Conservation (phyloP, 2,113 vertebrate species). For the Sciurus niger region DNA sequence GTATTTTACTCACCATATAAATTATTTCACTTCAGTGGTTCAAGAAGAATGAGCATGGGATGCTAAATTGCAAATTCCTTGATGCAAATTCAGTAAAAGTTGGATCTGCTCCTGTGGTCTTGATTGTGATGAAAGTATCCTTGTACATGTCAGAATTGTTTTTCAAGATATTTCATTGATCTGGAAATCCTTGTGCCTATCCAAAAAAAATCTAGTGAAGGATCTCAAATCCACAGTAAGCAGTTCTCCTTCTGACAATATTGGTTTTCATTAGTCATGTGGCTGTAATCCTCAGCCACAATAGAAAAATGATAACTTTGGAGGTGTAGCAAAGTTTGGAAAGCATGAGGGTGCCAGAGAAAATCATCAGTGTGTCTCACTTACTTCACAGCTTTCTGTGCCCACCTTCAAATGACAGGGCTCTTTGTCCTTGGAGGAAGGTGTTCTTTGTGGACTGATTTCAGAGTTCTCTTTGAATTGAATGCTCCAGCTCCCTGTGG, state of each 20-base stretch:
- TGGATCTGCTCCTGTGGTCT: neutral
- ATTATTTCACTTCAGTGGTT: neutral
- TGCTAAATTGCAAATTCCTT: conserved; percentile 55
- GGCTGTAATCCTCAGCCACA: neutral
- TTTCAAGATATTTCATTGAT: neutral
- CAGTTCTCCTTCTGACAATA: neutral
- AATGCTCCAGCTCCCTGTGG: neutral
- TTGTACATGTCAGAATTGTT: neutral
- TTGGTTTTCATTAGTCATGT: neutral
- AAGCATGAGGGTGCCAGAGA: neutral
- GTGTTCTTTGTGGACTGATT: neutral
- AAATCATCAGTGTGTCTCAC: neutral
- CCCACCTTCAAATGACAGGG: neutral
- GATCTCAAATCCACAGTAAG: neutral
- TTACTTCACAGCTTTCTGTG: conserved; percentile 9
- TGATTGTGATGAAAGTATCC: neutral
- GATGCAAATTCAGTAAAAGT: conserved; percentile 8
- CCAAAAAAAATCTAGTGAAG: neutral
- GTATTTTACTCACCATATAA: conserved; percentile 27
- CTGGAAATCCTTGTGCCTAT: neutral
- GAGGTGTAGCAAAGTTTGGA: neutral
- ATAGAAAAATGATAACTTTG: neutral
- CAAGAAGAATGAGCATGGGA: neutral
- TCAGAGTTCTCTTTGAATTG: neutral
- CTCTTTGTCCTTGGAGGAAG: neutral